Evolutionary conservation across 2,888 invertebrate species (phyloP), one percentile per base, ranked within the genome.

Genomic region (Synergus itoensis): DNA sequence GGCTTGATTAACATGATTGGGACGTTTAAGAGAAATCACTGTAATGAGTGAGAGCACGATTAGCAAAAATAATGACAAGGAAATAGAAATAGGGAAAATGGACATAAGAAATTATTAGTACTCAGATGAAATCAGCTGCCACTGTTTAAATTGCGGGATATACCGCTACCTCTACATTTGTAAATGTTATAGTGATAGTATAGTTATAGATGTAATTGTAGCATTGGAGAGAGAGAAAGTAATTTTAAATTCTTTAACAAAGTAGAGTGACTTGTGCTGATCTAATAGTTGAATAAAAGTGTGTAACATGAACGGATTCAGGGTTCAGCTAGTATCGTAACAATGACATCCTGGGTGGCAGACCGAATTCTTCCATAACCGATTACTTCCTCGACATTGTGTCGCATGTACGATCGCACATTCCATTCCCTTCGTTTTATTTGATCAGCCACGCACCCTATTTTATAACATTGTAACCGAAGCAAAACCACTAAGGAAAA

Each of bases 341-440:
- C 73, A 73, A 73, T 73, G 73, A 53, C 73, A 73, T 73, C 73
- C 73, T 53, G 73, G 73, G 65, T 67, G 62, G 48, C 60, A 62
- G 77, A 83, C 81, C 83, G 80, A 77, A 80, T 80, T 82, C 83
- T 79, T 79, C 82, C 80, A 76, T 82, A 82, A 82, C 81, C 83
- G 81, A 83, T 82, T 78, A 80, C 83, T 83, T 83, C 83, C 83
- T 83, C 83, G 80, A 73, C 82, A 82, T 82, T 83, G 82, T 82
- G 21, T 65, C 76, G n/a, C 48, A 73, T 73, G 36, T 53, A 53
- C 53, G n/a, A 53, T 53, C 73, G 53, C 36, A 36, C 73, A 69
- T 69, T 69, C 28, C 45, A 14, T 16, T 53, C 48, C n/a, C 36
- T 45, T 28, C 60, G 12, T 60, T 60, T 28, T 1, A 67, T 36